Conservation (phyloP, 2,113 vertebrate species). For the Pogonocichla stellata region DNA sequence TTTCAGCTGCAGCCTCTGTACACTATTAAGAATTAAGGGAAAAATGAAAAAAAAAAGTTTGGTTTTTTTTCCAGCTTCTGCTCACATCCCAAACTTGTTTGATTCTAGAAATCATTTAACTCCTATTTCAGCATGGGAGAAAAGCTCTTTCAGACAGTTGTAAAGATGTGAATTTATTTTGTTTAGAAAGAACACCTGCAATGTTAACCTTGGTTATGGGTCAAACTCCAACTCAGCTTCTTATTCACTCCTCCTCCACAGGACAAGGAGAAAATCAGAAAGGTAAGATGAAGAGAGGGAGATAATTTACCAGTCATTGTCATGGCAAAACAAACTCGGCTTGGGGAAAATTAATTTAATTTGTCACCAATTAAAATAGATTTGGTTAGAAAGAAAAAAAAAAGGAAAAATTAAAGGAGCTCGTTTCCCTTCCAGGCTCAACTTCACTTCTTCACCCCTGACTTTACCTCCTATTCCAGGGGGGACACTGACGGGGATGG, state of each 20-base stretch:
- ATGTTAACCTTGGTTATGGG: background rate
- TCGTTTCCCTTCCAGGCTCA: background rate
- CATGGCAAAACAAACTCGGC: background rate
- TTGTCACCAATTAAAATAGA: background rate
- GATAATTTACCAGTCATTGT: background rate
- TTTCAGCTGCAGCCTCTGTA: background rate
- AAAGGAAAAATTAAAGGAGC: background rate
- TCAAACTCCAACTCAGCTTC: background rate
- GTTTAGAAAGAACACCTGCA: background rate
- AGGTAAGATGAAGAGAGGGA: background rate
- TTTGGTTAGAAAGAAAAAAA: background rate
- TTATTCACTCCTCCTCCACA: background rate
- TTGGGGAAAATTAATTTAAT: background rate
- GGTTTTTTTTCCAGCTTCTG: background rate
- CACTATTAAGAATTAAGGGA: background rate
- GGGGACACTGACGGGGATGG: background rate
- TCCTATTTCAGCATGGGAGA: background rate
- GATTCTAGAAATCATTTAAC: background rate
- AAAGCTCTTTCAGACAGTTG: background rate
- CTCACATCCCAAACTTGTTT: background rate
- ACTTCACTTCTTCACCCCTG: background rate
- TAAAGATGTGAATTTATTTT: background rate
- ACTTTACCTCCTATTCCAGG: background rate
- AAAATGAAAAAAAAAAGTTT: background rate
- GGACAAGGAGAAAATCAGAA: accelerated